phyloP scores from a whole-genome alignment of 2,888 invertebrate genomes.

The Seira ritae region DNA sequence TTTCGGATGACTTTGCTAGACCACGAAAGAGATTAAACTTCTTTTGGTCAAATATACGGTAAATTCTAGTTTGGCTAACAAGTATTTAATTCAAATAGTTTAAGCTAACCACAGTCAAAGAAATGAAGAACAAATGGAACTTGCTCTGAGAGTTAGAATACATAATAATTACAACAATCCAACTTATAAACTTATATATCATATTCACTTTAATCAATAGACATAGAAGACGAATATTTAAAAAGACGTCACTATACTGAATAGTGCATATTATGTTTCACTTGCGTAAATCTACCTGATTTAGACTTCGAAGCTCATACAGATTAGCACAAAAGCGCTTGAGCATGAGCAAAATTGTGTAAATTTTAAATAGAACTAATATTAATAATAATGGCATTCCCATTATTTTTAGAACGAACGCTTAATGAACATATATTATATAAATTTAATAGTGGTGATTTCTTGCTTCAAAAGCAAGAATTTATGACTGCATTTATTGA shows the following conservation, averaged over 20 bases:
- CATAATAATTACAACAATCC: too few relatives aligned
- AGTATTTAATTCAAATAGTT: background rate
- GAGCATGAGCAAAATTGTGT: conserved; percentile 55
- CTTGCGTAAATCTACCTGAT: background rate
- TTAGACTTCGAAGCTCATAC: conserved; percentile 55
- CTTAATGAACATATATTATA: too few relatives aligned
- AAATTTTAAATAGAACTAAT: too few relatives aligned
- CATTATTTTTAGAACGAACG: too few relatives aligned
- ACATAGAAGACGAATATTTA: too few relatives aligned
- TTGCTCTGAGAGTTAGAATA: too few relatives aligned
- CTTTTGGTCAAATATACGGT: conserved; percentile 4
- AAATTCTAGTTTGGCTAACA: background rate
- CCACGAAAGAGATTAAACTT: background rate
- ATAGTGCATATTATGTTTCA: background rate
- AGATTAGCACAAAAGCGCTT: conserved; percentile 43
- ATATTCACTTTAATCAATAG: too few relatives aligned
- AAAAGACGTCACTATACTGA: too few relatives aligned
- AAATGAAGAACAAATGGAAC: background rate
- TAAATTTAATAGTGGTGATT: background rate
- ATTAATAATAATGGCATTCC: background rate
- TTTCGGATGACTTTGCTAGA: background rate
- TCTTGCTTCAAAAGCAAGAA: background rate
- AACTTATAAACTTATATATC: too few relatives aligned
- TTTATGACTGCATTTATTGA: conserved; percentile 46
- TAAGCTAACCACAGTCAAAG: background rate